Evolutionary conservation across 2,888 invertebrate genomes (phyloP).

Genomic region (Aethes cnicana): DNA sequence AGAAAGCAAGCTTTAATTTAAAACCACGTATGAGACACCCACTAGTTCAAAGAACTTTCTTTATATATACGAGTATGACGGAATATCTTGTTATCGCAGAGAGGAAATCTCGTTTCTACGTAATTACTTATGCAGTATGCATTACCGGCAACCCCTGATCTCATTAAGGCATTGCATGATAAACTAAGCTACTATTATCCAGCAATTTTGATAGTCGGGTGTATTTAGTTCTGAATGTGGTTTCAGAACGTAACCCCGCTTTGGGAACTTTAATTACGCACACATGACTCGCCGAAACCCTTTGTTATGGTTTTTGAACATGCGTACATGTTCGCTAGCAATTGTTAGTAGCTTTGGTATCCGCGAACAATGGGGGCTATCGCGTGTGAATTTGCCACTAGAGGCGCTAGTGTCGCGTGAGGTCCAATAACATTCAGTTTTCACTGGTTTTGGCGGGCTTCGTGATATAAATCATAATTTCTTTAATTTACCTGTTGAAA

Average conservation of each 20-base stretch:
- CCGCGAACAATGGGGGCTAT: no score
- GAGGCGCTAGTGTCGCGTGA: no score
- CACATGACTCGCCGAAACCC: conserved; percentile 57
- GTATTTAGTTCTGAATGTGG: conserved; percentile 33
- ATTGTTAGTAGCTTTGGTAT: conserved; percentile 15
- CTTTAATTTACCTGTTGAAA: no score
- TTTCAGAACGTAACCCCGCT: conserved; percentile 29
- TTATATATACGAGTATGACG: conserved; percentile 4
- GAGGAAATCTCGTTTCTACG: conserved; percentile 17
- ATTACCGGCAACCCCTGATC: conserved; percentile 19
- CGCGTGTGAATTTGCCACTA: no score
- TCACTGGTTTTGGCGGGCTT: no score
- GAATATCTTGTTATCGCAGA: conserved; percentile 14
- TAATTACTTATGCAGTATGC: no score
- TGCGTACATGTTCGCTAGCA: conserved; percentile 1
- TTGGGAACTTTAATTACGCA: conserved; percentile 61
- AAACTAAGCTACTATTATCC: conserved; percentile 41
- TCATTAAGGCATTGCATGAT: conserved; percentile 37
- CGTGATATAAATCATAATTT: no score
- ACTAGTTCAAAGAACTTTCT: no score
- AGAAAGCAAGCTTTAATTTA: no score
- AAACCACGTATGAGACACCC: no score
- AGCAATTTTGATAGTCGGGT: conserved; percentile 36
- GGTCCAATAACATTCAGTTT: no score
- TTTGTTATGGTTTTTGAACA: conserved; percentile 30